These are phyloP conservation scores for Nibea albiflora DNA, from an alignment of 2,113 vertebrate genomes.

Conservation along the genomic window DNA sequence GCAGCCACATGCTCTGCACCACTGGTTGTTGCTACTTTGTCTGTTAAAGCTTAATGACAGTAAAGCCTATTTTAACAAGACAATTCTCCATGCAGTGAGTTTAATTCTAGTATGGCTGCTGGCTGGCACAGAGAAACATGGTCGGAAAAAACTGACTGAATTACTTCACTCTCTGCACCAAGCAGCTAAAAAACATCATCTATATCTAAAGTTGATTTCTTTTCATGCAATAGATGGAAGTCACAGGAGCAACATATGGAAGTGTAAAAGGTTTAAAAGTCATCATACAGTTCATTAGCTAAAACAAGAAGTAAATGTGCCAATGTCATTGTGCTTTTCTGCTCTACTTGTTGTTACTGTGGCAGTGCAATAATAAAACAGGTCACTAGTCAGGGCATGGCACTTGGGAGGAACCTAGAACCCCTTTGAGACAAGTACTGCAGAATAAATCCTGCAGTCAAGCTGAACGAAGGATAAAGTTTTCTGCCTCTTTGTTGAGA, in stretches of 20 bases:
- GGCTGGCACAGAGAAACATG: background rate
- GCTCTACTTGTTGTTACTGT: no score
- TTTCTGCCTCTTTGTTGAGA: background rate
- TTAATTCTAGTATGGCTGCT: slow-evolving; percentile 36
- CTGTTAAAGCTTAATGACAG: slow-evolving; percentile 52
- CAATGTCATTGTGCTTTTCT: no score
- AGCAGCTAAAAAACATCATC: background rate
- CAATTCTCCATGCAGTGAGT: slow-evolving; percentile 48
- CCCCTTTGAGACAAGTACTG: background rate
- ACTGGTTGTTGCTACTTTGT: slow-evolving; percentile 38
- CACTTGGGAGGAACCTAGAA: background rate
- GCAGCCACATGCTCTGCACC: slow-evolving; percentile 35
- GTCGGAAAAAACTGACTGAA: background rate
- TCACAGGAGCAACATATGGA: background rate
- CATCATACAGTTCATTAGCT: background rate
- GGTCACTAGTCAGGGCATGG: background rate
- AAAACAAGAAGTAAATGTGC: no score
- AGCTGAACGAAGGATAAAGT: background rate
- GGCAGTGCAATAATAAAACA: background rate
- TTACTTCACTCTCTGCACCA: background rate
- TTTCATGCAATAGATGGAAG: background rate
- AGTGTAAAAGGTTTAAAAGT: background rate
- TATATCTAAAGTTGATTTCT: background rate
- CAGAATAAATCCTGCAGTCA: background rate
- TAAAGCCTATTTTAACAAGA: slow-evolving; percentile 56